Conservation (phyloP, 37 sponge, comb jelly and placozoan species). For the Ianthella basta region DNA sequence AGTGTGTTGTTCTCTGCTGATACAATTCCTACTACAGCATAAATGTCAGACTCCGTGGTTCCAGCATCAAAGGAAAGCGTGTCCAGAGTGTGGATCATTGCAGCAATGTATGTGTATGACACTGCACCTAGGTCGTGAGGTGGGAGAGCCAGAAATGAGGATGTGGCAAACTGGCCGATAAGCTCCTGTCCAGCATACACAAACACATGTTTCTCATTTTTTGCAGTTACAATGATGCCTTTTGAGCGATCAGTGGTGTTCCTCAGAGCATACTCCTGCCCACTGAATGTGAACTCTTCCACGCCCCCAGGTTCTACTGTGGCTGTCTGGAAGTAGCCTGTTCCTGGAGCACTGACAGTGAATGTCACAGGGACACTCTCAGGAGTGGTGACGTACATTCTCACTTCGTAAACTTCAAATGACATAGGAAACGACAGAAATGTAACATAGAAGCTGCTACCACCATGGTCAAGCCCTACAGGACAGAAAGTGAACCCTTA, state of each 20-base stretch:
- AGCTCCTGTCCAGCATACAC: conserved; percentile 40
- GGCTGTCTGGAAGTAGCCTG: not conserved
- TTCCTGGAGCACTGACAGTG: not conserved
- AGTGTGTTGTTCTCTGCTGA: conserved; percentile 17
- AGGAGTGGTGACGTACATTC: not conserved
- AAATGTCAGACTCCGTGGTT: not conserved
- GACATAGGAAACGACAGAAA: too few relatives aligned
- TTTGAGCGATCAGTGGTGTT: too few relatives aligned
- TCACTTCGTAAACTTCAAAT: too few relatives aligned
- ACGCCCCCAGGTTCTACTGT: conserved; percentile 11
- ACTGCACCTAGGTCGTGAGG: not conserved
- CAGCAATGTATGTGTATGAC: conserved; percentile 31
- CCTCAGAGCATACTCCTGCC: too few relatives aligned
- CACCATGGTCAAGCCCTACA: too few relatives aligned
- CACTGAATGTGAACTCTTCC: not conserved
- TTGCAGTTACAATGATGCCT: too few relatives aligned
- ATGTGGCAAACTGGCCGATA: conserved; percentile 17
- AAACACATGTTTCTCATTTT: not conserved
- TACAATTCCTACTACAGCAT: not conserved
- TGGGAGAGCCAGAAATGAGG: conserved; percentile 61
- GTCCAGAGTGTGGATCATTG: not conserved
- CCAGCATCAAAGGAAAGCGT: not conserved
- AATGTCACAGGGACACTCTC: not conserved
- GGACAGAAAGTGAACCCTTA: too few relatives aligned
- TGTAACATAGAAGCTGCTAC: too few relatives aligned